Conservation (phyloP, 2,797 vertebrate genomes). For the Champsocephalus esox region DNA sequence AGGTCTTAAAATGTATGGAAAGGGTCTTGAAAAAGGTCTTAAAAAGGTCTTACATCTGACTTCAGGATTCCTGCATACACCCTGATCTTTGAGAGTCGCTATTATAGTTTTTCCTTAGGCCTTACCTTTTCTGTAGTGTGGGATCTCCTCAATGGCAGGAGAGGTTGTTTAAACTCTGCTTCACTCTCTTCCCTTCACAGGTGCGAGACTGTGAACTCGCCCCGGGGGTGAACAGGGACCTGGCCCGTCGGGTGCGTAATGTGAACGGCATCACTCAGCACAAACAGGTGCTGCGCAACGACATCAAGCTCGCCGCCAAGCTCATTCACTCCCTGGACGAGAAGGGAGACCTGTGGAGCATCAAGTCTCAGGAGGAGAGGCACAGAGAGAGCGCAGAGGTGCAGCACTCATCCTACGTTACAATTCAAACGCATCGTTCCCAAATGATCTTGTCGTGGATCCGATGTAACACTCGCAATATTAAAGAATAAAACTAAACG, state of each 20-base stretch:
- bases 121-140: not conserved
- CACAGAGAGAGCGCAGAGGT: slow-evolving; percentile 73
- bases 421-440: not conserved
- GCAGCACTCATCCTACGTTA: not conserved
- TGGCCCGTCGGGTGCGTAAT: slow-evolving; percentile 90
- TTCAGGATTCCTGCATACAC: too few species aligned
- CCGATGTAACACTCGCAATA: too few species aligned
- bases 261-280: slow-evolving; percentile 93
- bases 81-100: too few species aligned
- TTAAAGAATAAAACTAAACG: too few species aligned
- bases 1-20: too few species aligned
- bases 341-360: slow-evolving; percentile 89
- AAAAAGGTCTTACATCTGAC: too few species aligned
- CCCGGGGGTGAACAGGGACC: slow-evolving; percentile 92
- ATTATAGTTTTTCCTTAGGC: too few species aligned
- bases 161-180: slow-evolving; percentile 13
- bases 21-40: too few species aligned
- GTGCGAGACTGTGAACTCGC: slow-evolving; percentile 93
- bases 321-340: slow-evolving; percentile 92
- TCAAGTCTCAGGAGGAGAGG: slow-evolving; percentile 75
- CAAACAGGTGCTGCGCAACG: slow-evolving; percentile 93
- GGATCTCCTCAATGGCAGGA: slow-evolving; percentile 5
- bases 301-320: slow-evolving; percentile 94
- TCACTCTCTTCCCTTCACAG: slow-evolving; percentile 69
- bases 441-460: not conserved